Evolutionary conservation across 2,797 vertebrate genomes (phyloP), one percentile per base, ranked within the genome.

Genomic region (Microhierax caerulescens): DNA sequence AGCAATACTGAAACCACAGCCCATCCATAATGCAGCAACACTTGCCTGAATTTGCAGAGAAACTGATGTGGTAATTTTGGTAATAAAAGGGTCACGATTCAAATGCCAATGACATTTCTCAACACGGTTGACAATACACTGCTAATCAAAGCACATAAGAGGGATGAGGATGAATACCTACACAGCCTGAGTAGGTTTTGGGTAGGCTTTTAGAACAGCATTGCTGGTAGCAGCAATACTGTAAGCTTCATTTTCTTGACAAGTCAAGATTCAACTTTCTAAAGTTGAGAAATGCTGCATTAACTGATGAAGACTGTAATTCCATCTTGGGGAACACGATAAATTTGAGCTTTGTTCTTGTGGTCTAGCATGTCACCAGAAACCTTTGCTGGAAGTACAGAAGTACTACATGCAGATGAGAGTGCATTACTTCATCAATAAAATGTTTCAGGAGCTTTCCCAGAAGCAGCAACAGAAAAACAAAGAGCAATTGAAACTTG

Each of bases 271-370:
- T 95, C 83, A 92, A 37, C 70, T 95, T 97, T 87, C 80, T n/a
- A 22, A 68, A 85, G 45, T 32, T 79, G 64, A 90, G 86, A 85
- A 85, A 85, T 27, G 28, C 45, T 80, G 60, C 78, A 85, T 74
- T 94, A 94, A 95, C 92, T 94, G 92, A 95, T 95, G 56, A 92
- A 94, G 94, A 85, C 23, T 87, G 94, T 94, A 95, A 96, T 97
- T 97, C 61, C 92, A 95, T 53, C 93, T 53, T 16, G 56, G 28
- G 36, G 14, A 95, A 57, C 57, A 65, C 3, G 3, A 86, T 53
- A 69, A 94, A 88, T 65, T 92, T 56, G 60, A 95, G 74, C 86
- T 94, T 82, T 96, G 77, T 82, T 97, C 63, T 70, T 21, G 2
- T 77, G 60, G 63, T 82, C 77, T 80, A 85, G 16, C 61, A 61